These are phyloP conservation scores for Perdita meconis DNA, from an alignment of 2,888 invertebrate species.

Conservation along the genomic window DNA sequence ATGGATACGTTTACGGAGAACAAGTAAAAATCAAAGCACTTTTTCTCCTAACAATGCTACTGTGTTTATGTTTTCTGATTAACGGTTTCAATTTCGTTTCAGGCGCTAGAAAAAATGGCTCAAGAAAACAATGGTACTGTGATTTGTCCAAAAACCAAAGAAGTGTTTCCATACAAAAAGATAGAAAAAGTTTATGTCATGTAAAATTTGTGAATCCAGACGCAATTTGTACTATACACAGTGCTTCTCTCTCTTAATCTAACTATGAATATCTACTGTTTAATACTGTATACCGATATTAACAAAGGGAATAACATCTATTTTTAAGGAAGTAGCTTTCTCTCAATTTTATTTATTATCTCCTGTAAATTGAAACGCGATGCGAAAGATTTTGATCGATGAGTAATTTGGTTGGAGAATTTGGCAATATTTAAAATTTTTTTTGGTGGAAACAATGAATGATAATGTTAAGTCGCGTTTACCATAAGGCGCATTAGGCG, in stretches of 20 bases:
- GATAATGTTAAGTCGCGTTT: too few relatives aligned
- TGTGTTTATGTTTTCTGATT: not conserved
- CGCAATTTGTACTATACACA: constrained; percentile 72
- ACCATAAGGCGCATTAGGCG: too few relatives aligned
- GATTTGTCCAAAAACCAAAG: constrained; percentile 97
- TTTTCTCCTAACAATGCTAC: constrained; percentile 1
- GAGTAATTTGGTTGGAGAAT: too few relatives aligned
- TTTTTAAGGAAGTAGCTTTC: constrained; percentile 70
- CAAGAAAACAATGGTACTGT: constrained; percentile 95
- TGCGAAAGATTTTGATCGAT: too few relatives aligned
- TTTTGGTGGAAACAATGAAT: too few relatives aligned
- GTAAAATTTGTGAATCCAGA: constrained; percentile 86
- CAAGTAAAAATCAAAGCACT: constrained; percentile 86
- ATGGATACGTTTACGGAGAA: constrained; percentile 98
- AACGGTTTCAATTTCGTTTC: constrained; percentile 74
- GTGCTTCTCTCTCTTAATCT: constrained; percentile 52
- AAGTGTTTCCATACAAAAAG: constrained; percentile 95
- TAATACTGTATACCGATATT: constrained; percentile 69
- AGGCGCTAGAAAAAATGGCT: constrained; percentile 97
- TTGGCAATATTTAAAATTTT: too few relatives aligned
- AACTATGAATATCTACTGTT: constrained; percentile 62
- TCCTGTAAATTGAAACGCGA: constrained; percentile 38
- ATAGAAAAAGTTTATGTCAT: constrained; percentile 99
- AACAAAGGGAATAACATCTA: constrained; percentile 72
- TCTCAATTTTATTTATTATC: constrained; percentile 49